A percentile compares a stretch with the other conserved stretches of the same genome.
phyloP scores from a whole-genome alignment of 2,888 invertebrate species.

The Troilus luridus region DNA sequence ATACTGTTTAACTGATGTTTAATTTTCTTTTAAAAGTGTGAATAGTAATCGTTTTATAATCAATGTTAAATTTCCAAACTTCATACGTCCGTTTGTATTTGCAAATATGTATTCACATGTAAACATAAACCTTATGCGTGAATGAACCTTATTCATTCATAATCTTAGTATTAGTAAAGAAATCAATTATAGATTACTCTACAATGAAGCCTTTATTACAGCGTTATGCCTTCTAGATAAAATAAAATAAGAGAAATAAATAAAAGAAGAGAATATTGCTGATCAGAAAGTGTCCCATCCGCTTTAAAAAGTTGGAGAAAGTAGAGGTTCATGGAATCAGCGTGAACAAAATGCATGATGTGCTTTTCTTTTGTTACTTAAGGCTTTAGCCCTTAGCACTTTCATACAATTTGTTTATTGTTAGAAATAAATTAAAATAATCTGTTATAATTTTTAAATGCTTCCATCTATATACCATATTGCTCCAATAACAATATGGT shows the following conservation, averaged over 20 bases:
- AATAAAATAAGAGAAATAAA: background rate
- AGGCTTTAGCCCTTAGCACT: background rate
- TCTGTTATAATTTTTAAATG: background rate
- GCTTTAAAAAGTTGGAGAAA: background rate
- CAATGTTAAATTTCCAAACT: too few relatives aligned
- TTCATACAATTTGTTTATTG: background rate
- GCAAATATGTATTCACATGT: too few relatives aligned
- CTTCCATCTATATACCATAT: background rate
- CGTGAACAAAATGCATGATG: slow-evolving; percentile 32
- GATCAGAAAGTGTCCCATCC: background rate
- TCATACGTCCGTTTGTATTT: too few relatives aligned
- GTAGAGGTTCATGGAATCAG: background rate
- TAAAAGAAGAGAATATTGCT: background rate
- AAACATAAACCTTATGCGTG: too few relatives aligned
- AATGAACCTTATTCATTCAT: too few relatives aligned
- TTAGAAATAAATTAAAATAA: background rate
- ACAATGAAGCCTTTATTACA: too few relatives aligned
- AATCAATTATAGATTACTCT: too few relatives aligned
- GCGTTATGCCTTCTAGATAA: background rate
- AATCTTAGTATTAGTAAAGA: too few relatives aligned
- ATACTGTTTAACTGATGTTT: too few relatives aligned
- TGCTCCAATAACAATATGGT: background rate
- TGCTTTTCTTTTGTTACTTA: background rate
- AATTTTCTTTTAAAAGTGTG: too few relatives aligned
- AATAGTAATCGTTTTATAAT: too few relatives aligned